Base-by-base conservation (phyloP, 1,140 invertebrate species). In the Acyrthosiphon pisum region DNA sequence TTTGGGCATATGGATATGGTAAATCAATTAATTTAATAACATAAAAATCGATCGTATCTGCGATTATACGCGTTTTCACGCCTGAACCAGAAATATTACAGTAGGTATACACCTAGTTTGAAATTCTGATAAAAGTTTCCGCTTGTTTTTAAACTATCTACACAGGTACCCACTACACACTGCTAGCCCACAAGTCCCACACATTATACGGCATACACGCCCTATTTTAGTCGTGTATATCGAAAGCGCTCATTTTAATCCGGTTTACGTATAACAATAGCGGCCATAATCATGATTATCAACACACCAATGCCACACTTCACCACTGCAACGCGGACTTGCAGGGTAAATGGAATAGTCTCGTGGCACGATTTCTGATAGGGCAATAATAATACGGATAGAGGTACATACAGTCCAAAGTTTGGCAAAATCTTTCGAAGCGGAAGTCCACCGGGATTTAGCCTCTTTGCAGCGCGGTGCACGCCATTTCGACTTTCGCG, bases 251-350 rank as follows among this genome's bases (percentile, higher is more conserved):
- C 68, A 8, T 91, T 83, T 92, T 83, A 83, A 92, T 92, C 91
- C 91, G 91, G 91, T 92, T 92, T 18, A n/a, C 46, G 68, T 91
- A 83, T 20, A 92, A 92, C 91, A 92, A 92, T 92, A 92, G 91
- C 41, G 22, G n/a, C 76, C 35, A 83, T 92, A 84, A 92, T 92
- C 91, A 84, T 83, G 91, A 92, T 92, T 81, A 92, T 92, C 91
- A 46, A 48, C 56, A 81, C 90, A 91, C 90, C 68, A 91, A 81
- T 91, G 90, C 90, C 90, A 83, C 90, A 83, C 90, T 91, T 91
- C n/a, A 68, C 3, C 41, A n/a, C 41, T 20, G 60, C 41, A 4
- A 35, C 7, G 35, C 11, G 44, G 35, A 48, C 22, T 84, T 30
- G 7, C n/a, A 48, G 76, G 23, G 46, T 46, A 50, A 83, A 37